Base-by-base conservation (phyloP, 2,797 vertebrate genomes). In the Neostethus bicornis region DNA sequence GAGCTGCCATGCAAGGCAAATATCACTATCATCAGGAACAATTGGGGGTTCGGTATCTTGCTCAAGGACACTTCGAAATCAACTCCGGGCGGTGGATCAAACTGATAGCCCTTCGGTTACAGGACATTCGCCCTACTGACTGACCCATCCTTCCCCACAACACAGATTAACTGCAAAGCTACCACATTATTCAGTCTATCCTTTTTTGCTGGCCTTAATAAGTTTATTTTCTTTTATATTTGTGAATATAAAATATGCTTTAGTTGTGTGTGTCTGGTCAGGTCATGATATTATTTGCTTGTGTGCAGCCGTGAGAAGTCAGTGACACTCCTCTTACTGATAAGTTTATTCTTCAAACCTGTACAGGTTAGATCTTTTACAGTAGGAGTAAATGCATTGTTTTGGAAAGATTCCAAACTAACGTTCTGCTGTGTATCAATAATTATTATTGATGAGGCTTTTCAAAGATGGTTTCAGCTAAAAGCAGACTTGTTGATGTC, bases 341-440 rank as follows among this genome's bases (percentile, higher is more conserved):
- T 75, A 75, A 81, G 75, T 76, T 82, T 67, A 77, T 80, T 75
- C 75, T 82, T 87, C 75, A 79, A 61, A 85, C 78, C 69, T 72
- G 74, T 77, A 70, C 79, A 66, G 65, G 71, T 79, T 77, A 84
- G 2, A 70, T 71, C 76, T 78, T 79, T 53, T 63, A 70, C 47
- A 43, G 54, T 60, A 75, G 80, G 77, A 76, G 61, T 81, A 44
- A 69, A 63, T 53, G 42, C 59, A 53, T 52, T 55, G 60, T 44
- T 41, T 49, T 37, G 37, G 51, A 7, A 39, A 65, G 75, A 84
- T 86, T 75, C 70, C 64, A 71, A 72, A 73, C 55, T 53, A 70
- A 66, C 60, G 66, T 38, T 53, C 32, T 59, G 51, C 62, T 53
- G 42, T 55, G 62, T 70, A 70, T 66, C n/a, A n/a, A 21, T 26